Base-by-base conservation (phyloP, 2,113 vertebrate genomes). In the Desmodus rotundus region DNA sequence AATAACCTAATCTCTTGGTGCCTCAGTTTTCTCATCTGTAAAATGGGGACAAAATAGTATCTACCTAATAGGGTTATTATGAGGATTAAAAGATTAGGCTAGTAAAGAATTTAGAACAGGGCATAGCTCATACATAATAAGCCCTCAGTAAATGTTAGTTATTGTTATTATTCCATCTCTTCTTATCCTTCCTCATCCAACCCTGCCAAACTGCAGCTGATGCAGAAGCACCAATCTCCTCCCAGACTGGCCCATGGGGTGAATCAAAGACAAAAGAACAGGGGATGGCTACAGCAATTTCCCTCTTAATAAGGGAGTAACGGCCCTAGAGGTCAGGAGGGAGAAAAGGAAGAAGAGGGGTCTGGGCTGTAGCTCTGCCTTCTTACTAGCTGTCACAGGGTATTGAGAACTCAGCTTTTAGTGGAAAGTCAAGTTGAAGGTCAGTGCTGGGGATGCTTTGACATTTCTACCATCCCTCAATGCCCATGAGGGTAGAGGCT, bases 351-450 rank as follows among this genome's bases (percentile, higher is more conserved):
- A 22, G 13, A 11, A 54, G 38, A 43, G 16, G 20, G 50, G 36
- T 33, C 67, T 54, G 50, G 26, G 16, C 26, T 58, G 19, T 31
- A 89, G 77, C 78, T 87, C 84, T 80, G 47, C 38, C 96, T 98
- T 97, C 97, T 95, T 86, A 9, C 45, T 15, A 91, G 86, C 95
- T 97, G 76, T 82, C 91, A 85, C 95, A 84, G 95, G 81, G 38
- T 91, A 91, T 36, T 52, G 92, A 91, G 94, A 93, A 94, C 92
- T 96, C 95, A 54, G 88, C 58, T 96, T 93, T 88, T 86, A 2
- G 0, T 76, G 65, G 74, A 89, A 95, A 95, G 97, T 97, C 97
- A 98, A 98, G 95, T 98, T 98, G 98, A 98, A 98, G 97, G 98
- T 98, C 98, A 98, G 93, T 96, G 98, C 96, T 95, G 97, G 96